Percentiles rank a stretch among this genome's conserved stretches.
Conservation (phyloP, 2,113 vertebrate genomes). For the Pluvialis apricaria region DNA sequence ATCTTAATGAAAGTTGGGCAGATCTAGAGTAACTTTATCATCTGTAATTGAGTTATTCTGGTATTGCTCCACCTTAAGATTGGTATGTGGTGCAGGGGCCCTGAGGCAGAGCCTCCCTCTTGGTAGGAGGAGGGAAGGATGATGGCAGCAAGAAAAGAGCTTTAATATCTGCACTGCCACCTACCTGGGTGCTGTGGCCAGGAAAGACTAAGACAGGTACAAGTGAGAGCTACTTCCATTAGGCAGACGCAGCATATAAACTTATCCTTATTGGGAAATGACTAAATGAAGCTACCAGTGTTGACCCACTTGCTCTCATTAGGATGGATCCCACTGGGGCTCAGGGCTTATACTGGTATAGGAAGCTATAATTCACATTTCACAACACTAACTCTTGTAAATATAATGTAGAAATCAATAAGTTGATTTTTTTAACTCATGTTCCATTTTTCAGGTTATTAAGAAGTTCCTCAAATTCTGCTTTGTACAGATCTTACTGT, state of each 20-base stretch:
- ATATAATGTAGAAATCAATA: conserved; percentile 47
- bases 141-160: not conserved
- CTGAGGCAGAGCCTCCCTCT: not conserved
- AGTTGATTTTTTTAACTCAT: not conserved
- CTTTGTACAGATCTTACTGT: not conserved
- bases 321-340: not conserved
- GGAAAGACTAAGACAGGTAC: not conserved
- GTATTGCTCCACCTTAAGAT: not conserved
- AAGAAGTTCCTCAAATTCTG: conserved; percentile 12
- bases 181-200: not conserved
- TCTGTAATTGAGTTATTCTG: not conserved
- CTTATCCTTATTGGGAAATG: not conserved
- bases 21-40: not conserved
- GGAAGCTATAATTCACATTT: conserved; percentile 24
- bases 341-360: not conserved
- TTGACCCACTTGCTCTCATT: conserved; percentile 5
- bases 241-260: not conserved
- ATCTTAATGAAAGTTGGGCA: conserved; percentile 5
- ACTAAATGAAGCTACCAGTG: not conserved
- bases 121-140: not conserved
- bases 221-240: not conserved
- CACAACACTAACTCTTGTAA: conserved; percentile 3
- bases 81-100: not conserved
- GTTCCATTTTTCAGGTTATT: conserved; percentile 31
- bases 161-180: not conserved